phyloP scores from a whole-genome alignment of 2,113 vertebrate genomes.

The Archilochus colubris region DNA sequence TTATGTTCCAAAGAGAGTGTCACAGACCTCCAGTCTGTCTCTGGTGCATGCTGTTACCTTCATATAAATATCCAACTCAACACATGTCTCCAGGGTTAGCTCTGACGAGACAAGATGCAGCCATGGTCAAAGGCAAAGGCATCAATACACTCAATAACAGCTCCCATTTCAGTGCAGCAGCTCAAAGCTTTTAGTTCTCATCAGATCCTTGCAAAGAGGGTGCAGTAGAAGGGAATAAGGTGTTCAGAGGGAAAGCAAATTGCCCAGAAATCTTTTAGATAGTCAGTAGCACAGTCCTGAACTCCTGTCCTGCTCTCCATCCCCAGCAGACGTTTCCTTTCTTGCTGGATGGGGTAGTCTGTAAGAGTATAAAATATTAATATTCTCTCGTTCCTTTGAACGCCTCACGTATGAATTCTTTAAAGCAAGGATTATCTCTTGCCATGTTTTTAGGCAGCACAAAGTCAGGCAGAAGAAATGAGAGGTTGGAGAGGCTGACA shows the following conservation, averaged over 20 bases:
- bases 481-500: not conserved
- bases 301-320: not conserved
- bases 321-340: not conserved
- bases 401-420: not conserved
- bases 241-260: not conserved
- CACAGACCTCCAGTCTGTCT: not conserved
- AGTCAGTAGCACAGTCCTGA: not conserved
- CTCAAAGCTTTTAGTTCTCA: not conserved
- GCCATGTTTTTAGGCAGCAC: rapidly evolving
- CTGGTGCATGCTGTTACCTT: not conserved
- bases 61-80: rapidly evolving
- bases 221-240: not conserved
- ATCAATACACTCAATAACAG: not conserved
- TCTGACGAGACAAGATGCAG: not conserved
- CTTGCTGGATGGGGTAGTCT: not conserved
- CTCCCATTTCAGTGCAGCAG: not conserved
- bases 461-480: not conserved
- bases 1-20: not conserved
- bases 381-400: not conserved
- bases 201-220: not conserved
- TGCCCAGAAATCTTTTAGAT: not conserved
- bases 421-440: not conserved
- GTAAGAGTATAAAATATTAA: not conserved
- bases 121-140: not conserved
- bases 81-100: not conserved